phyloP scores from a whole-genome alignment of 2,113 vertebrate genomes.

The Varanus komodoensis region DNA sequence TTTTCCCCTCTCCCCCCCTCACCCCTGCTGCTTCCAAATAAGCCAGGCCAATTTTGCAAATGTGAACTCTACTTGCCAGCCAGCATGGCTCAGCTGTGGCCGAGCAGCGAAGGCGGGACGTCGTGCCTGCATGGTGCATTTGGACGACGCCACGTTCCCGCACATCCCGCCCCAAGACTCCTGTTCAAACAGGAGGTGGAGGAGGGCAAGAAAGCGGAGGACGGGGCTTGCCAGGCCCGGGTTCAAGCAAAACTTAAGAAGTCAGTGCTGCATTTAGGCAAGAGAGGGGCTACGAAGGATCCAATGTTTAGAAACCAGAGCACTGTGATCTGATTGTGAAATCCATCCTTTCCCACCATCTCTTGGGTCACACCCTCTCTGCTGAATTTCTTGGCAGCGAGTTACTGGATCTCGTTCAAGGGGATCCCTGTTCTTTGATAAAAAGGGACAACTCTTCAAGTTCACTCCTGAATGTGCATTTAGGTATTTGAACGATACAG shows the following conservation, averaged over 20 bases:
- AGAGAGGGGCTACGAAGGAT: not conserved
- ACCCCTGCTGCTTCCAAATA: not conserved
- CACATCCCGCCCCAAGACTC: too few relatives aligned
- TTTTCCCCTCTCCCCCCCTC: not conserved
- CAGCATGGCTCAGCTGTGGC: not conserved
- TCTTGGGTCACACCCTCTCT: not conserved
- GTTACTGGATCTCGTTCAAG: not conserved
- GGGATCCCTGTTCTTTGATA: not conserved
- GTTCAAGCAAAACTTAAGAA: not conserved
- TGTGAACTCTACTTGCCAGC: not conserved
- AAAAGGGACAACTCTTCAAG: not conserved
- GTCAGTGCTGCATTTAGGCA: too few relatives aligned
- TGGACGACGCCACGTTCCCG: not conserved
- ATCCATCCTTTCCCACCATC: not conserved
- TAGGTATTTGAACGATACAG: too few relatives aligned
- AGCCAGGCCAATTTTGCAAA: not conserved
- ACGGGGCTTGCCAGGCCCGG: not conserved
- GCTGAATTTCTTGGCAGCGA: not conserved
- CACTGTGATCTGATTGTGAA: not conserved
- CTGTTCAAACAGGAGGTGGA: not conserved
- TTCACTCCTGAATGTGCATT: not conserved
- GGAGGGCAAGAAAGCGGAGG: not conserved
- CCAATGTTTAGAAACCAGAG: not conserved
- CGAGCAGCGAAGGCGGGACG: too few relatives aligned
- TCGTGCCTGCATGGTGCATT: too few relatives aligned